A percentile compares a stretch with the other conserved stretches of the same genome.
phyloP scores from a whole-genome alignment of 2,113 vertebrate species.

The Menura novaehollandiae region DNA sequence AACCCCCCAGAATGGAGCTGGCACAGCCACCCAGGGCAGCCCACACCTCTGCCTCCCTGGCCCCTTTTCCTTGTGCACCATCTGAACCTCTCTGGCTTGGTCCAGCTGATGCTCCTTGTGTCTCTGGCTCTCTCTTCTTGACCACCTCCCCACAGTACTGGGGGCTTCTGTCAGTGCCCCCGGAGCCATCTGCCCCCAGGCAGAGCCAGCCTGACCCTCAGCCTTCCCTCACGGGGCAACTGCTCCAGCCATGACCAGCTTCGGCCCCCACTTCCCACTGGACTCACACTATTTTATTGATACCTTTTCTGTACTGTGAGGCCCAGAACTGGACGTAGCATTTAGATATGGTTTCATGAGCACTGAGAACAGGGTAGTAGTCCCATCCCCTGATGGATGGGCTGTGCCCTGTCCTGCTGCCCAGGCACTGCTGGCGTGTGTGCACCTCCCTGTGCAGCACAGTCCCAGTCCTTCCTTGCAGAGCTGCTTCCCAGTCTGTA shows the following conservation, averaged over 20 bases:
- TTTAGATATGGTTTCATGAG: background rate
- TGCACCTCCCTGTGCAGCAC: background rate
- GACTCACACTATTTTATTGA: background rate
- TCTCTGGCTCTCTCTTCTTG: background rate
- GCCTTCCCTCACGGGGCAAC: fast-evolving
- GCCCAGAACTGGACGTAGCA: background rate
- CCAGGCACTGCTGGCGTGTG: fast-evolving
- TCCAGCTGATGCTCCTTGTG: background rate
- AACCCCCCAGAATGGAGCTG: fast-evolving
- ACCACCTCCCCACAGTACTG: fast-evolving
- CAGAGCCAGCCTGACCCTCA: background rate
- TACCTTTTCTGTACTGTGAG: background rate
- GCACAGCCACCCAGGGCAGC: background rate
- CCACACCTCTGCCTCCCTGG: background rate
- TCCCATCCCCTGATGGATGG: background rate
- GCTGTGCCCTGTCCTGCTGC: background rate
- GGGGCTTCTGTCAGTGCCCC: background rate
- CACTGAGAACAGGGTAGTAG: background rate
- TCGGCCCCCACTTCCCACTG: fast-evolving
- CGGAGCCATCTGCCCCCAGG: background rate
- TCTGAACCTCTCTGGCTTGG: background rate
- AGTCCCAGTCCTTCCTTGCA: background rate
- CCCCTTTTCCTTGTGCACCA: fast-evolving
- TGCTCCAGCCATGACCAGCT: background rate
- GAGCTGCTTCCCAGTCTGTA: background rate